These are phyloP conservation scores for Ischnus inquisitorius DNA, from an alignment of 2,888 invertebrate species.

Conservation along the genomic window DNA sequence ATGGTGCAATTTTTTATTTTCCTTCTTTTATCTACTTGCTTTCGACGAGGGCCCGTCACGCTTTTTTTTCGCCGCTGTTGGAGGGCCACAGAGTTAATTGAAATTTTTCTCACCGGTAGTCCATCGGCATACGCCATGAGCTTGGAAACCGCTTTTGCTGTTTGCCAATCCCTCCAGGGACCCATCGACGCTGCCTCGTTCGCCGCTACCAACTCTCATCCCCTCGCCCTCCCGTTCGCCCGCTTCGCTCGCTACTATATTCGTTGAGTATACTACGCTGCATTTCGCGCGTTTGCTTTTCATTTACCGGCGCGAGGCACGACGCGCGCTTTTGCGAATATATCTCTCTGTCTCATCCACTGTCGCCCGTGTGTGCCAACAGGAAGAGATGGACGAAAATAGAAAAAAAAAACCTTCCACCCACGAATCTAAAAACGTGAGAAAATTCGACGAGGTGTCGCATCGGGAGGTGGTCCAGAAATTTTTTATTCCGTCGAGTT, in stretches of 20 bases:
- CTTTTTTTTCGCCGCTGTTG: slow-evolving; percentile 24
- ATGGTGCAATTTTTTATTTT: slow-evolving; percentile 44
- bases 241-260: slow-evolving; percentile 41
- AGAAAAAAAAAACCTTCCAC: neutral
- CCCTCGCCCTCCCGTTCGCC: neutral
- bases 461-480: neutral
- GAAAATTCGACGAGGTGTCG: neutral
- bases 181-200: slow-evolving; percentile 48
- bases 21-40: slow-evolving; percentile 49
- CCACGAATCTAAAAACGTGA: neutral
- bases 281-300: slow-evolving; percentile 79
- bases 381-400: neutral
- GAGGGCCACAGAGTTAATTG: slow-evolving; percentile 67
- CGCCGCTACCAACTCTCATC: slow-evolving; percentile 19
- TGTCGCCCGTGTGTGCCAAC: slow-evolving; percentile 18
- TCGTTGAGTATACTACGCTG: slow-evolving; percentile 49
- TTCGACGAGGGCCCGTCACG: slow-evolving; percentile 3
- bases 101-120: slow-evolving; percentile 68
- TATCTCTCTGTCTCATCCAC: slow-evolving; percentile 46
- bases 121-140: slow-evolving; percentile 51
- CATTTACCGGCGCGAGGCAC: slow-evolving; percentile 74
- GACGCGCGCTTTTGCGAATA: slow-evolving; percentile 23
- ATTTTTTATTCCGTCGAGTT: neutral
- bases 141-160: slow-evolving; percentile 57
- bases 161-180: slow-evolving; percentile 65